Conservation (phyloP, 1,140 invertebrate genomes). For the Archegozetes longisetosus region DNA sequence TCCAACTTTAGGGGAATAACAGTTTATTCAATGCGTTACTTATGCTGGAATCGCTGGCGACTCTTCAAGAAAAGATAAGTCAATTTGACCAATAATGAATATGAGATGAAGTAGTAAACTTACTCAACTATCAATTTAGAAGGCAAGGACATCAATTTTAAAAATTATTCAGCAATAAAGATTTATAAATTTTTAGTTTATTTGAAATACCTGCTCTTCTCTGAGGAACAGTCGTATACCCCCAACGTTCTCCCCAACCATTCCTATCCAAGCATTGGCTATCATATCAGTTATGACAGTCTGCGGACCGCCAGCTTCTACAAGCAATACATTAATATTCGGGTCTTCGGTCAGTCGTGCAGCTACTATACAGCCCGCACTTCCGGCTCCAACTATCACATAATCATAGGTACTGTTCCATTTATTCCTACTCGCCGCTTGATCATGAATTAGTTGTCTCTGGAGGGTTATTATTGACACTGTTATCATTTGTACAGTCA, state of each 20-base stretch:
- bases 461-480: conserved; percentile 2
- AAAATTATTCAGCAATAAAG: no score
- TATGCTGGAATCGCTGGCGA: no score
- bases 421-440: background rate
- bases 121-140: no score
- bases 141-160: no score
- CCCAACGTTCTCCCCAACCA: conserved; percentile 41
- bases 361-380: conserved; percentile 20
- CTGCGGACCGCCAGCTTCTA: conserved; percentile 48
- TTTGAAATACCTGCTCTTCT: background rate
- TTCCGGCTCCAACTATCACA: conserved; percentile 21
- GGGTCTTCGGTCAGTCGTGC: conserved; percentile 17
- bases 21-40: no score
- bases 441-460: conserved; percentile 5
- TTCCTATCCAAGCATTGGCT: conserved; percentile 40
- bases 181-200: no score
- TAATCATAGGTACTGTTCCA: conserved; percentile 19
- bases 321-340: conserved; percentile 37
- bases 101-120: no score
- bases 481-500: conserved; percentile 8
- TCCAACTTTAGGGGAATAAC: no score
- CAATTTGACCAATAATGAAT: no score
- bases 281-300: conserved; percentile 57
- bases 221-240: conserved; percentile 65
- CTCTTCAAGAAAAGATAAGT: no score